Base-by-base conservation (phyloP, 2,113 vertebrate genomes). In the Syrrhaptes paradoxus region DNA sequence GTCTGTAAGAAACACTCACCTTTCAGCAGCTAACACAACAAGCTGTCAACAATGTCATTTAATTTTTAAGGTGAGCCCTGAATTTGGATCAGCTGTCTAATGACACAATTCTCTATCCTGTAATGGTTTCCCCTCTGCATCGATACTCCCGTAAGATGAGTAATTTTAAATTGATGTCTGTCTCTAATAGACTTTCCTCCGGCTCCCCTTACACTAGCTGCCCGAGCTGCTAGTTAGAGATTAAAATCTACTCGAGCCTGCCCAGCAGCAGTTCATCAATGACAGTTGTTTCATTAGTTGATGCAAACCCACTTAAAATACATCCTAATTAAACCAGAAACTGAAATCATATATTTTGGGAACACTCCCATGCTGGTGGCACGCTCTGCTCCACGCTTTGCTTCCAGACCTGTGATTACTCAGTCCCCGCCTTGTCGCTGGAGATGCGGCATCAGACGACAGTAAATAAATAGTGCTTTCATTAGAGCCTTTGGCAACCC, bases 261-360 rank as follows among this genome's bases (percentile, higher is more conserved):
- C 94, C 90, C 68, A 73, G 89, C 87, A 94, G 76, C 93, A 96
- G 93, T 96, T 95, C 91, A 81, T 96, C 96, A 95, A 51, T 78
- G 88, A 66, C 93, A 92, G 75, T 90, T 96, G 87, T 97, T 97
- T 94, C 93, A 97, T 95, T 76, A 95, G 77, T 86, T 94, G 88
- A 91, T 89, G 80, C 88, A 91, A 93, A 80, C 52, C 51, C 79
- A 78, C 72, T 89, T 94, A 92, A 96, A 96, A 95, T 88, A 93
- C 92, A 89, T 93, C 93, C 85, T 86, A 97, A 97, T 96, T 96
- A 95, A 96, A 91, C 26, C 67, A 90, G 91, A 71, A 95, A 68
- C 88, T 38, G 68, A 92, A 96, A 91, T 89, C 7, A 26, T 84
- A 31, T 18, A 31, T 67, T 93, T 97, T 93, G 85, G 36, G 86